Conservation (phyloP, 2,888 invertebrate genomes). For the Silvanus unidentatus region DNA sequence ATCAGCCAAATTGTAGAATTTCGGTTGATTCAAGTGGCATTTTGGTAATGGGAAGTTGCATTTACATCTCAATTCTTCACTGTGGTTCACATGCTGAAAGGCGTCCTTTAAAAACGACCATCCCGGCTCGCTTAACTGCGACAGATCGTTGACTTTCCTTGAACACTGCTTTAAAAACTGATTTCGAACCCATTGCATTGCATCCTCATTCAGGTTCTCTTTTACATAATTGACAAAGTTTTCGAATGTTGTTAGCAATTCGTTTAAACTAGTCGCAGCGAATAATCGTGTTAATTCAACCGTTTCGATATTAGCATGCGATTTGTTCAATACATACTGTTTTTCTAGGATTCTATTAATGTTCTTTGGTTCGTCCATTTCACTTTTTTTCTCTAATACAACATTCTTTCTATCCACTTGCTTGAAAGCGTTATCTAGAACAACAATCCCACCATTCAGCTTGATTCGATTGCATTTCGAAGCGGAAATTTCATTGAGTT, state of each 20-base stretch:
- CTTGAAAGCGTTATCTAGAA: no score
- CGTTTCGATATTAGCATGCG: conserved; percentile 36
- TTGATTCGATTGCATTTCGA: background rate
- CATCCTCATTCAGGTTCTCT: conserved; percentile 23
- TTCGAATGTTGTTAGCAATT: conserved; percentile 28
- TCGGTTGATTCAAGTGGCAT: conserved; percentile 44
- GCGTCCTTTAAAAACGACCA: conserved; percentile 50
- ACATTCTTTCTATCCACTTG: no score
- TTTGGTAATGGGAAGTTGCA: conserved; percentile 58
- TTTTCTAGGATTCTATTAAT: conserved; percentile 25
- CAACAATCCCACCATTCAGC: conserved; percentile 54
- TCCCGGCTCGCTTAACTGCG: no score
- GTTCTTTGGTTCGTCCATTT: background rate
- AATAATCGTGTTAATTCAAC: conserved; percentile 32
- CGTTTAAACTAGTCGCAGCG: conserved; percentile 22
- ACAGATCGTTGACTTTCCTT: no score
- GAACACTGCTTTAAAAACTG: conserved; percentile 34
- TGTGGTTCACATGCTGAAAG: conserved; percentile 38
- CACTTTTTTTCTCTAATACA: conserved; percentile 5
- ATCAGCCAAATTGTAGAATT: conserved; percentile 54
- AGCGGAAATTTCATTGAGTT: conserved; percentile 29
- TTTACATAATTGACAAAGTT: conserved; percentile 31
- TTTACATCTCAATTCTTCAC: conserved; percentile 54
- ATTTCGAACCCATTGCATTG: conserved; percentile 36
- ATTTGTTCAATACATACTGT: conserved; percentile 42